Conservation (phyloP, 1,140 invertebrate species). For the Drosophila parabipectinata region DNA sequence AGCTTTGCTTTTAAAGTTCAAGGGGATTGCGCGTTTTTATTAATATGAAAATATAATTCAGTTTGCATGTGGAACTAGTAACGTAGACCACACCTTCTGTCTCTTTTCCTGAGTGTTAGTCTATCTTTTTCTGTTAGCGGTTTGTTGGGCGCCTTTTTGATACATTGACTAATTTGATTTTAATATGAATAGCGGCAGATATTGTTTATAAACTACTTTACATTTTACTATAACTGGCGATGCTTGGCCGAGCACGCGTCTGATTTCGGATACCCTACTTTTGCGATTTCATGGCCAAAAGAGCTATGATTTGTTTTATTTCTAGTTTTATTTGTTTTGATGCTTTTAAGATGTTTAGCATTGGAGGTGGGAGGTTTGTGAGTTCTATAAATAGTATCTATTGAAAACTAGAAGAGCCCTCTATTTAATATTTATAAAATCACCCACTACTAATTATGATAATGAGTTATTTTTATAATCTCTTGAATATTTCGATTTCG, state of each 20-base stretch:
- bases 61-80: slow-evolving; percentile 26
- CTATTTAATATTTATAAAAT: no score
- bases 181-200: slow-evolving; percentile 57
- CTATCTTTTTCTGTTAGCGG: slow-evolving; percentile 8
- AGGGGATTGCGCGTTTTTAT: slow-evolving; percentile 46
- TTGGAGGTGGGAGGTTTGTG: not conserved
- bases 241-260: slow-evolving; percentile 48
- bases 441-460: no score
- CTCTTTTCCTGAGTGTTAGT: not conserved
- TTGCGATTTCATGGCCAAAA: slow-evolving; percentile 27
- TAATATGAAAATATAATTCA: slow-evolving; percentile 51
- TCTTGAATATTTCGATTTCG: not conserved
- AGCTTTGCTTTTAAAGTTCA: slow-evolving; percentile 66
- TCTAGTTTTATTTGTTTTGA: slow-evolving; percentile 23
- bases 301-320: not conserved
- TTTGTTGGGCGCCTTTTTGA: slow-evolving; percentile 35
- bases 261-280: slow-evolving; percentile 29
- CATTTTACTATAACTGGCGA: slow-evolving; percentile 19
- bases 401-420: no score
- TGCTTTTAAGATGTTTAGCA: not conserved
- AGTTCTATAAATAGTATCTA: not conserved
- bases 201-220: slow-evolving; percentile 3
- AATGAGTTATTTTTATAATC: not conserved
- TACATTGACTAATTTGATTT: slow-evolving; percentile 67
- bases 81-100: slow-evolving; percentile 13